Evolutionary conservation across 2,113 vertebrate genomes (phyloP), one percentile per base, ranked within the genome.

Genomic region (Telmatochromis brichardi): DNA sequence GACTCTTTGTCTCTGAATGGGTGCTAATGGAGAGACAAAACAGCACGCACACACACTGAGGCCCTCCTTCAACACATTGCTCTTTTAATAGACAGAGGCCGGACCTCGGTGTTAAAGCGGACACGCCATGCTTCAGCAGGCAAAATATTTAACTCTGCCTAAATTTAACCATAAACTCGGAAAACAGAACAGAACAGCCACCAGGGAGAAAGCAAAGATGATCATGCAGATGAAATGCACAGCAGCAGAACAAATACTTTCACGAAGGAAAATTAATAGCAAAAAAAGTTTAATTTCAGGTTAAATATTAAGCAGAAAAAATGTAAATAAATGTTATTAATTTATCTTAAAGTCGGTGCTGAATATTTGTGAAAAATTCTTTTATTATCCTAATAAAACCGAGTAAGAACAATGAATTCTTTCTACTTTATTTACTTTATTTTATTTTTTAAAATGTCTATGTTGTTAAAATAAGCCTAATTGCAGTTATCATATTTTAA

Each of bases 1-100:
- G 71, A 93, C 84, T 94, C 93, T 94, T 94, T 96, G 96, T 95
- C 90, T 94, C 90, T 94, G 89, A 96, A 96, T 93, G 89, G 91
- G 88, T 68, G 88, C 93, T 95, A 96, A 96, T 94, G 90, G 91
- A 92, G 90, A 95, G 89, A 95, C 93, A 95, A 95, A 94, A 92
- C 92, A 92, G 79, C 79, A 79, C 80, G 42, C 86, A 86, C 89
- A 82, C 90, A 92, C 88, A 87, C 28, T 1, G 78, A 88, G 91
- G 89, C 92, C 89, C 91, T 86, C 85, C 81, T 87, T 82, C 63
- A 89, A 88, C 14, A 81, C 35, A 54, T 63, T 95, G 92, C 93
- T 94, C 93, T 93, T 94, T 95, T 94, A 88, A 93, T 89, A 87
- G 83, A 73, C 80, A 13, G n/a, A 65, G 7, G 19, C 79, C 42